Conservation (phyloP, 2,888 invertebrate species). For the Laspeyria flexula region DNA sequence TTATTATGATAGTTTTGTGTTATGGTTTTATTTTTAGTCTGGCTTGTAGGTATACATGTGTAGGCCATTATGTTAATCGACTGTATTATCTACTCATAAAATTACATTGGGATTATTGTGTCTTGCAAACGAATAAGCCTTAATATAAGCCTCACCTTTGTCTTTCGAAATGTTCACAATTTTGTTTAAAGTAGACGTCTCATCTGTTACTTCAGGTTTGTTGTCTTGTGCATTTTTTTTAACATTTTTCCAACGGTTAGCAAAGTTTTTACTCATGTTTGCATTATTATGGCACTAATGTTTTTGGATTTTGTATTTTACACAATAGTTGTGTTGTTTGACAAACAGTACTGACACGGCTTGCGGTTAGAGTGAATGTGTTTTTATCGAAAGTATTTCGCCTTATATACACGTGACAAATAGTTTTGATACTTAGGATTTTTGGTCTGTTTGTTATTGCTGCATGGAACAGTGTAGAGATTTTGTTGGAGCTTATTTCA, state of each 20-base stretch:
- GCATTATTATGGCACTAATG: constrained; percentile 32
- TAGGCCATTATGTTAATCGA: too few relatives aligned
- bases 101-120: too few relatives aligned
- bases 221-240: constrained; percentile 59
- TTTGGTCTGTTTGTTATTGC: not conserved
- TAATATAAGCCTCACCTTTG: constrained; percentile 59
- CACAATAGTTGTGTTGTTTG: constrained; percentile 7
- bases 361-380: constrained; percentile 33
- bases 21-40: too few relatives aligned
- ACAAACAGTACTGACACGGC: constrained; percentile 24
- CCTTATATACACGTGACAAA: constrained; percentile 24
- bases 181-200: constrained; percentile 53
- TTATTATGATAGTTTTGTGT: not conserved
- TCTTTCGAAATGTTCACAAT: constrained; percentile 62
- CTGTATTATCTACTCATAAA: too few relatives aligned
- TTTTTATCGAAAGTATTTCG: constrained; percentile 46
- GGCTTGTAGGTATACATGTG: not conserved
- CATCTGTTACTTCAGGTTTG: constrained; percentile 45
- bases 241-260: constrained; percentile 72
- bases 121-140: constrained; percentile 28
- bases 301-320: constrained; percentile 17
- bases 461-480: not conserved
- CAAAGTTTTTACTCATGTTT: constrained; percentile 63
- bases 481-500: too few relatives aligned
- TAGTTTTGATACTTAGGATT: constrained; percentile 50